These are phyloP conservation scores for Petrocephalus microphthalmus DNA, from an alignment of 2,113 vertebrate genomes.

Conservation along the genomic window DNA sequence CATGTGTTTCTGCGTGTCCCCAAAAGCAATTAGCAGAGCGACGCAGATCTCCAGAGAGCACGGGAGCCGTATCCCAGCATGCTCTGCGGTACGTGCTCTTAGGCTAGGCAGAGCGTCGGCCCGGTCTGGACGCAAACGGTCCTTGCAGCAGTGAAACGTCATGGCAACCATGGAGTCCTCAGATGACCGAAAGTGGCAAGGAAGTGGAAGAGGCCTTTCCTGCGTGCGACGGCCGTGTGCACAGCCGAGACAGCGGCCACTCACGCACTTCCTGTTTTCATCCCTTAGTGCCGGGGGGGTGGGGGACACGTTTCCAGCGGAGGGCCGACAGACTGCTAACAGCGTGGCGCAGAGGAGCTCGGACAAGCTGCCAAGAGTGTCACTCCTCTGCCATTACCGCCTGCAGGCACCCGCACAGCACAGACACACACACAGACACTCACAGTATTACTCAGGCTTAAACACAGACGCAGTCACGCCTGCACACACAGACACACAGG, in stretches of 20 bases:
- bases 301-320: not conserved
- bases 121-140: not conserved
- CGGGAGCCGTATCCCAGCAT: not conserved
- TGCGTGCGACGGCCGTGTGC: not conserved
- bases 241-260: not conserved
- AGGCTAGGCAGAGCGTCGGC: not conserved
- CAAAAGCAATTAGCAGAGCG: not conserved
- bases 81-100: not conserved
- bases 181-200: not conserved
- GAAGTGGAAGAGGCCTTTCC: not conserved
- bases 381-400: not conserved
- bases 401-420: not conserved
- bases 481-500: not conserved
- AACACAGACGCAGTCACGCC: not conserved
- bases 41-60: not conserved
- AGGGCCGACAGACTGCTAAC: not conserved
- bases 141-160: not conserved
- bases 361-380: not conserved
- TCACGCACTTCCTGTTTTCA: slow-evolving; percentile 13
- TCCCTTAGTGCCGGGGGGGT: not conserved
- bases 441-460: not conserved
- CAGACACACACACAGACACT: not conserved
- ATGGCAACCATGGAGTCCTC: slow-evolving; percentile 3
- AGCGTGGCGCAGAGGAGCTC: not conserved
- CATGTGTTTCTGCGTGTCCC: not conserved